A percentile compares a stretch with the other conserved stretches of the same genome.
Conservation (phyloP, 1,140 invertebrate genomes). For the Philotrypesis tridentata region DNA sequence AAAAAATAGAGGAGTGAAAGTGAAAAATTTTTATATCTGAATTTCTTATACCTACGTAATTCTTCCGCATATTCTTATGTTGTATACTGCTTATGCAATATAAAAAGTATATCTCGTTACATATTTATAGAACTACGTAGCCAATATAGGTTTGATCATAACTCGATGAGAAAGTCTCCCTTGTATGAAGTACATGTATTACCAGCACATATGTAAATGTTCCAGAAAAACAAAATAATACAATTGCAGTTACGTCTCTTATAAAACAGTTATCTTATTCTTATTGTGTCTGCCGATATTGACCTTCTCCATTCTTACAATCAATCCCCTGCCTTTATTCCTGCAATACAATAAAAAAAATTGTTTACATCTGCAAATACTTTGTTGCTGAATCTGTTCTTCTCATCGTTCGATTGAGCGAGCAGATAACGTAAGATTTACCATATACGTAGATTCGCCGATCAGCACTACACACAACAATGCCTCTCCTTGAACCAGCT, state of each 20-base stretch:
- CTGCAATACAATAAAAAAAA: no score
- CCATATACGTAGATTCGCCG: no score
- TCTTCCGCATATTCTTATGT: conserved; percentile 14
- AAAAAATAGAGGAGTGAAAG: background rate
- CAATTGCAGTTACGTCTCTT: conserved; percentile 15
- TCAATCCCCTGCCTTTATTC: no score
- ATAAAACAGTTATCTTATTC: no score
- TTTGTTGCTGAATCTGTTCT: no score
- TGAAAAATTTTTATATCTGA: conserved; percentile 1
- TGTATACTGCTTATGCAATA: conserved; percentile 3
- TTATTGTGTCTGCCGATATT: no score
- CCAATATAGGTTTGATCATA: conserved; percentile 24
- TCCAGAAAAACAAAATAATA: conserved; percentile 23
- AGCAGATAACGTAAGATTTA: no score
- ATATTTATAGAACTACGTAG: conserved; percentile 1
- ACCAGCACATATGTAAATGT: conserved; percentile 16
- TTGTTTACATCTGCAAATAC: no score
- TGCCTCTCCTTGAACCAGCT: no score
- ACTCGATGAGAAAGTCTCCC: background rate
- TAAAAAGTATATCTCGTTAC: background rate
- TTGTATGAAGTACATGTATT: conserved; percentile 14
- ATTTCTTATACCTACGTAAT: background rate
- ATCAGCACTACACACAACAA: no score
- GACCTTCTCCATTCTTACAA: no score
- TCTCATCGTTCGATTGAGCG: no score